Evolutionary conservation across 2,113 vertebrate genomes (phyloP), one percentile per base, ranked within the genome.

Genomic region (Gambusia holbrooki): DNA sequence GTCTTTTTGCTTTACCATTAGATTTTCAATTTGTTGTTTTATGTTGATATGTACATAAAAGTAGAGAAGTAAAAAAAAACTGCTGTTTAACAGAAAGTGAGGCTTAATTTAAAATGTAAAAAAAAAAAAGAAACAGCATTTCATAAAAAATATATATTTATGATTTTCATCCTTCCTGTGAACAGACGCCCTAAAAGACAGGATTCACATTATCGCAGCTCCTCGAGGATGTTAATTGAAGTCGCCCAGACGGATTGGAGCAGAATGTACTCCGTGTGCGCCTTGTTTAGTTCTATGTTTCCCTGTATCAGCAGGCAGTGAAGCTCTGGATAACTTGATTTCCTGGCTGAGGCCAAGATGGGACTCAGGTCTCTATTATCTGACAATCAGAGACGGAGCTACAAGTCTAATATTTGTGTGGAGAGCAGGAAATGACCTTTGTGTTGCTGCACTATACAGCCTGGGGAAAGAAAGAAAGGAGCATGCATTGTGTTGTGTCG

Each of bases 401-500:
- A 86, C 79, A 80, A 80, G 74, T 71, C 80, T 80, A 75, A 86
- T 89, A 84, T 89, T 77, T 85, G 54, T 84, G 78, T 73, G 64
- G 78, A 84, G 77, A 82, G 83, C 86, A 88, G 89, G 89, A 92
- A 93, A 88, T 86, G 70, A 73, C 81, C 84, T 87, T 85, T 84
- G 76, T 83, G 85, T 79, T 77, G 40, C 72, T 68, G 68, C 83
- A 82, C 73, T 88, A 83, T 80, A 74, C 64, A 60, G 89, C 87
- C 90, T n/a, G 81, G 42, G 48, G 88, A 85, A 70, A 83, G 77
- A 74, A 87, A 84, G 70, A 67, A 73, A 85, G 74, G 66, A 84
- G 62, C 81, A 73, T 84, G 75, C 80, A 48, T 25, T n/a, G 68
- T 82, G 80, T 69, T 32, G 45, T 85, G 78, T 66, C 63, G 66